phyloP scores from a whole-genome alignment of 2,797 vertebrate species.

The Xyrichtys novacula region DNA sequence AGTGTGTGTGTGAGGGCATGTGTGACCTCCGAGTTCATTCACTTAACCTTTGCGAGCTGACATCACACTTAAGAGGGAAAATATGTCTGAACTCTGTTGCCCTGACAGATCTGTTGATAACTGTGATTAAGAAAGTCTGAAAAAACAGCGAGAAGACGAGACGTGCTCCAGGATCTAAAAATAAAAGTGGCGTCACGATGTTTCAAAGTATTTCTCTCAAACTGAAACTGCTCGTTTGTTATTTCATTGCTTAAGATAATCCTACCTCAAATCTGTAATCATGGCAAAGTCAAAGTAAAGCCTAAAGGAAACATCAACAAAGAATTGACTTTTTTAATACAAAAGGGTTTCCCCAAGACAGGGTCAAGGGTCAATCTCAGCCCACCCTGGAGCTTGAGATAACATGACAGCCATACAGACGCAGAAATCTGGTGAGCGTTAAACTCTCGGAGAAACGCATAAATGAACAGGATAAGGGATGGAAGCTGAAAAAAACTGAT shows the following conservation, averaged over 20 bases:
- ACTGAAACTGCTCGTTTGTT: not conserved
- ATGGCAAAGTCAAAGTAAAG: slow-evolving; percentile 1
- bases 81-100: slow-evolving; percentile 38
- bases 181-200: not conserved
- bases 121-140: slow-evolving; percentile 23
- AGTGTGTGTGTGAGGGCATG: slow-evolving; percentile 8
- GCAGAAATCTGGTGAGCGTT: slow-evolving; percentile 6
- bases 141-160: not conserved
- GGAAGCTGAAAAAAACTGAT: too few relatives aligned
- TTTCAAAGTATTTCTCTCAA: too few relatives aligned
- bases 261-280: slow-evolving; percentile 11
- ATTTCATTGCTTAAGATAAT: slow-evolving; percentile 22
- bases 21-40: slow-evolving; percentile 54
- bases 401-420: slow-evolving; percentile 34
- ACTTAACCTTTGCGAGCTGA: slow-evolving; percentile 57
- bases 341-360: slow-evolving; percentile 28
- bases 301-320: slow-evolving; percentile 25
- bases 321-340: slow-evolving; percentile 24
- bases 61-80: slow-evolving; percentile 50
- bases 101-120: slow-evolving; percentile 42
- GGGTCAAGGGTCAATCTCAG: slow-evolving; percentile 26
- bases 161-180: not conserved
- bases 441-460: slow-evolving; percentile 14
- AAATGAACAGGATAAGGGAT: too few relatives aligned
- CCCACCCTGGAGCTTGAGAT: slow-evolving; percentile 33